These are phyloP conservation scores for Chrosomus eos DNA, from an alignment of 2,797 vertebrate species.

Conservation along the genomic window DNA sequence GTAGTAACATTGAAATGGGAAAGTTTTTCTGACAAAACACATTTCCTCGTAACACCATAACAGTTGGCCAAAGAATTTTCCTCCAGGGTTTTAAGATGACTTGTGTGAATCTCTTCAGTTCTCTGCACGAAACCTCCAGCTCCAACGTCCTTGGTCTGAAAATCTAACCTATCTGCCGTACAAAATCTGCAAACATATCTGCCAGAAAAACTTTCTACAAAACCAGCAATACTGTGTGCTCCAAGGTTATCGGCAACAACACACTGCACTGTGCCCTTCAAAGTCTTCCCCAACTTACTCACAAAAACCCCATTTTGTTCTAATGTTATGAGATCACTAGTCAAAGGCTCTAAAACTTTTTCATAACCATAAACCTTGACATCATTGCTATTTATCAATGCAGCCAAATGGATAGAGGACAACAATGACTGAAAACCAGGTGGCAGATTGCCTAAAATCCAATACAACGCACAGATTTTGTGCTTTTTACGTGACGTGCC, in stretches of 20 bases:
- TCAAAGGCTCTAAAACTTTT: background rate
- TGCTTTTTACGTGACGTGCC: background rate
- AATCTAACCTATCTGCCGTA: background rate
- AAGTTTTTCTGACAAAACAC: conserved; percentile 36
- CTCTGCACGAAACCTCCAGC: background rate
- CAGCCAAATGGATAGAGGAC: conserved; percentile 6
- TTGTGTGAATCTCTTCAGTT: conserved; percentile 31
- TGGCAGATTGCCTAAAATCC: conserved; percentile 15
- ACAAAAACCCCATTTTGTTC: background rate
- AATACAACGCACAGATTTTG: background rate
- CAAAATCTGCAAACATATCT: background rate
- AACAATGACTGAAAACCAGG: conserved; percentile 15
- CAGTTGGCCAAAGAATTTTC: conserved; percentile 3
- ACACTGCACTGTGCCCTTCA: background rate
- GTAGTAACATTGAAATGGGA: conserved; percentile 19
- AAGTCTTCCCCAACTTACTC: background rate
- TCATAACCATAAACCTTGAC: background rate
- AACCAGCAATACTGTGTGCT: conserved; percentile 7
- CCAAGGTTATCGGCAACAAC: conserved; percentile 2
- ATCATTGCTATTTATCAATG: conserved; percentile 7
- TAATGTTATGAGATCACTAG: background rate
- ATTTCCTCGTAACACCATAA: conserved; percentile 27
- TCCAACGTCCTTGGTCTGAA: background rate
- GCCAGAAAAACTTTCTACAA: conserved; percentile 1
- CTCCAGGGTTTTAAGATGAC: background rate